Percentiles rank a stretch among this genome's conserved stretches.
Evolutionary conservation across 2,888 invertebrate species (phyloP).

Genomic region (Cryptops parisi): DNA sequence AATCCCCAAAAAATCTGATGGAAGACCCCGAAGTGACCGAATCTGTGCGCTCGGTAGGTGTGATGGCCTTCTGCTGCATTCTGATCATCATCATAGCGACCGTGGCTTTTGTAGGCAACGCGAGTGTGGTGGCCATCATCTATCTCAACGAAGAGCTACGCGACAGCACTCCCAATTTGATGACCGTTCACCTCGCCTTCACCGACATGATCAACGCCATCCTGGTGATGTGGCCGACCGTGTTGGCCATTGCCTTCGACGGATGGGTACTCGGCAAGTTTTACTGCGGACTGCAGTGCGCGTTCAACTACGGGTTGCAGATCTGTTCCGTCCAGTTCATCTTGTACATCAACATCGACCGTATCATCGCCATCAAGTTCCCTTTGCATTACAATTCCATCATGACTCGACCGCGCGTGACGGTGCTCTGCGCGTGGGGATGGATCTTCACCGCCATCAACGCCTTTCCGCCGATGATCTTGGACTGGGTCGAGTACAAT

Average conservation of each 20-base stretch:
- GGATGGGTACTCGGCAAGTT: background rate
- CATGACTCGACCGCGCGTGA: background rate
- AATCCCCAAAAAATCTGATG: too few relatives aligned
- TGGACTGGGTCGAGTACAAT: background rate
- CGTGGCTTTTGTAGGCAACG: background rate
- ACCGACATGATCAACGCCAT: background rate
- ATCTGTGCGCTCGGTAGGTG: background rate
- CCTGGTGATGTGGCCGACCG: background rate
- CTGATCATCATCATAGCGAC: background rate
- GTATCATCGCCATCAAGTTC: background rate
- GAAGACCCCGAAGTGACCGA: too few relatives aligned
- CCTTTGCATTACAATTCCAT: background rate
- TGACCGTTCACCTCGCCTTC: background rate
- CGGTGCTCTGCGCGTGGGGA: background rate
- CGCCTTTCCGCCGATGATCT: background rate
- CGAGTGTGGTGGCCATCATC: background rate
- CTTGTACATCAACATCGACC: background rate
- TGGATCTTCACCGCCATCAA: background rate
- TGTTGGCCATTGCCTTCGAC: background rate
- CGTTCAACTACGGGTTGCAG: background rate
- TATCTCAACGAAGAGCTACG: background rate
- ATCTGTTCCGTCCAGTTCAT: background rate
- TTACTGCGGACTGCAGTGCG: background rate
- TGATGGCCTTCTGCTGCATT: background rate
- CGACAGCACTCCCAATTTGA: background rate